A percentile compares a stretch with the other conserved stretches of the same genome.
phyloP scores from a whole-genome alignment of 2,113 vertebrate genomes.

The Grantiella picta region DNA sequence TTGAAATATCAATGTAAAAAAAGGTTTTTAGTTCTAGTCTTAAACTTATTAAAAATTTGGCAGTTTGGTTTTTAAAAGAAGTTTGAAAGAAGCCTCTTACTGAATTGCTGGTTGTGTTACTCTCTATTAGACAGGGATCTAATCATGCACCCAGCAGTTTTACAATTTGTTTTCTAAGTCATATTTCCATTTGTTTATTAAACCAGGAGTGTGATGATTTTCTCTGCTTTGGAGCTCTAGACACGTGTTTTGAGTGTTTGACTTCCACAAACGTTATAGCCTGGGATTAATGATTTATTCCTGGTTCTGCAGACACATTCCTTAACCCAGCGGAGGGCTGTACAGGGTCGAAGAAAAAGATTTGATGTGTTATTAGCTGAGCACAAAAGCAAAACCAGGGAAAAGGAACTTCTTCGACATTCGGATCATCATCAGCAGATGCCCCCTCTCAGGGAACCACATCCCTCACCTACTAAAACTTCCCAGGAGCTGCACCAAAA shows the following conservation, averaged over 20 bases:
- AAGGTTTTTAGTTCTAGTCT: neutral
- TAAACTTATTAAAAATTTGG: neutral
- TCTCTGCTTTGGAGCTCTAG: neutral
- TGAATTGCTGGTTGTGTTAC: neutral
- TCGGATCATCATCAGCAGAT: slow-evolving; percentile 87
- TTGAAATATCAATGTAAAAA: neutral
- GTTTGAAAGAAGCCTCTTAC: neutral
- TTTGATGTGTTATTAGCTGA: slow-evolving; percentile 95
- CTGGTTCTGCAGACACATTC: slow-evolving; percentile 91
- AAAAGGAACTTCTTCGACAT: slow-evolving; percentile 91
- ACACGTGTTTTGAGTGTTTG: neutral
- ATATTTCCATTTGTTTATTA: neutral
- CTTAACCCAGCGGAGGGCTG: slow-evolving; percentile 98
- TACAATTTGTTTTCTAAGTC: neutral
- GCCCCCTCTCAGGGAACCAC: slow-evolving; percentile 96
- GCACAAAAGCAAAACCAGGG: slow-evolving; percentile 96
- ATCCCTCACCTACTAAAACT: slow-evolving; percentile 84
- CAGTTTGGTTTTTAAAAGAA: neutral
- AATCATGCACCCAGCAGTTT: neutral
- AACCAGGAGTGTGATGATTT: neutral
- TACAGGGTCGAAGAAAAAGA: slow-evolving; percentile 95
- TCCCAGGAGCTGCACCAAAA: slow-evolving; percentile 86
- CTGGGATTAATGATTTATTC: slow-evolving; percentile 38
- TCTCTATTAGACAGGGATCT: neutral
- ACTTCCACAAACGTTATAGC: neutral